Evolutionary conservation across 2,888 invertebrate genomes (phyloP).

Genomic region (Hydraecia micacea): DNA sequence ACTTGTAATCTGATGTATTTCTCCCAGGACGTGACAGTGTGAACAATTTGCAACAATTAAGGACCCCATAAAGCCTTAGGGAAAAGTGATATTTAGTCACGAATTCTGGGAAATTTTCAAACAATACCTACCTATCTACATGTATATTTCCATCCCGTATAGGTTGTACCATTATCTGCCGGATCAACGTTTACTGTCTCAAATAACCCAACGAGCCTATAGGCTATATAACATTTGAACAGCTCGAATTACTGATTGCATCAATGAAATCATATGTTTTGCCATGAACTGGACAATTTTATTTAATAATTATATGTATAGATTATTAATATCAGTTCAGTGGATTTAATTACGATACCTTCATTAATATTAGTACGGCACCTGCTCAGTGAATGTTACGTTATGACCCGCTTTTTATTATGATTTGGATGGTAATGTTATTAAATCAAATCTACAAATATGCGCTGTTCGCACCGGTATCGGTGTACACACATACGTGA

Average conservation of each 20-base stretch:
- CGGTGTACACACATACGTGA: background rate
- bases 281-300: background rate
- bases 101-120: too few species aligned
- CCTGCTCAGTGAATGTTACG: constrained; percentile 3
- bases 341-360: constrained; percentile 11
- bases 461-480: background rate
- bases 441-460: background rate
- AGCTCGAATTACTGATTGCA: background rate
- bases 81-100: too few species aligned
- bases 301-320: too few species aligned
- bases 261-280: background rate
- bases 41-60: too few species aligned
- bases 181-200: too few species aligned
- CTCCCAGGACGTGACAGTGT: too few species aligned
- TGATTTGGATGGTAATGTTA: background rate
- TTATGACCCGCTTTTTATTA: background rate
- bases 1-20: too few species aligned
- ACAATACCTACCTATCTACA: too few species aligned
- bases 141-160: too few species aligned
- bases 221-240: background rate
- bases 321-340: constrained; percentile 6
- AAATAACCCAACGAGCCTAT: background rate
- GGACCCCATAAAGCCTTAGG: too few species aligned
- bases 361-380: background rate
- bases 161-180: background rate